Conservation (phyloP, 2,797 vertebrate species). For the Eleutherodactylus coqui region DNA sequence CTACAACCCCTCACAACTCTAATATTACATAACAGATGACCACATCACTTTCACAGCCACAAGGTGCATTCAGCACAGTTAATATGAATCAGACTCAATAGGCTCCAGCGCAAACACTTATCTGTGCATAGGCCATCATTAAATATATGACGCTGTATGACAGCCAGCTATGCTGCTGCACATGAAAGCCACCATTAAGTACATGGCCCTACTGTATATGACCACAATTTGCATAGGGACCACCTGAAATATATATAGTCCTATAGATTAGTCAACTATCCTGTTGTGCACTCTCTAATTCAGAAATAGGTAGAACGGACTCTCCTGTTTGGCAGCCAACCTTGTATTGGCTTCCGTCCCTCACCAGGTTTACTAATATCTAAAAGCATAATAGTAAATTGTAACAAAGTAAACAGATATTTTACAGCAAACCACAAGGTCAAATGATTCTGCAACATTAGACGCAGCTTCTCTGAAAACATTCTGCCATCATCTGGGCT, state of each 20-base stretch:
- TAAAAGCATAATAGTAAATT: neutral
- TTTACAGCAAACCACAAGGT: slow-evolving; percentile 12
- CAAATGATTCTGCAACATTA: neutral
- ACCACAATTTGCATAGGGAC: neutral
- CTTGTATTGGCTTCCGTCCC: neutral
- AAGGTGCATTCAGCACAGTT: too few species aligned
- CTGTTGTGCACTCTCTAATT: neutral
- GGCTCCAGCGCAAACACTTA: neutral
- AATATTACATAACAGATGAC: too few species aligned
- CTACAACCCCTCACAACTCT: neutral
- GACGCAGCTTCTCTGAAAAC: neutral
- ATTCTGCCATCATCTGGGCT: neutral
- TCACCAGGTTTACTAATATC: neutral
- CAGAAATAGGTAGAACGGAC: neutral
- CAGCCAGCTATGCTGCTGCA: neutral
- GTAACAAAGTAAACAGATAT: neutral
- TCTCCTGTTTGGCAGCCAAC: neutral
- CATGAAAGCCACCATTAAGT: neutral
- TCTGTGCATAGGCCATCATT: neutral
- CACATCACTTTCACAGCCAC: too few species aligned
- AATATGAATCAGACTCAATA: neutral
- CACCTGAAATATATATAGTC: neutral
- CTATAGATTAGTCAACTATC: neutral
- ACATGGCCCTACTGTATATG: neutral
- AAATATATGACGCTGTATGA: neutral